Percentiles rank a stretch among this genome's conserved stretches.
Evolutionary conservation across 1,140 invertebrate genomes (phyloP).

Genomic region (Drosophila busckii): DNA sequence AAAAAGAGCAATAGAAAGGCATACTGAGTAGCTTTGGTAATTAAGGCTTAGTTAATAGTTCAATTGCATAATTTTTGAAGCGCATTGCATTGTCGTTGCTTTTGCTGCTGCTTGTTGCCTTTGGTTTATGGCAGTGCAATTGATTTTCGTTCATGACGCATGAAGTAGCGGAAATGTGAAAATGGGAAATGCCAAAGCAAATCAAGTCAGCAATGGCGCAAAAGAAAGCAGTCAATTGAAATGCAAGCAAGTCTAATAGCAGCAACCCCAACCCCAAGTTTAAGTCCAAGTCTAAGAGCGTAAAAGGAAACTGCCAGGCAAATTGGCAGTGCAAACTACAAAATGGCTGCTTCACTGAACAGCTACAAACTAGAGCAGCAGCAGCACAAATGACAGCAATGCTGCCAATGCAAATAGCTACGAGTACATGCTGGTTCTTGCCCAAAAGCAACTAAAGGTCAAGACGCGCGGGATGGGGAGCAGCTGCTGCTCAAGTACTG

Average conservation of each 20-base stretch:
- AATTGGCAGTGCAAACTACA: conserved; percentile 72
- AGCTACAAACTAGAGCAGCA: conserved; percentile 51
- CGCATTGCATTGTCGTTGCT: conserved; percentile 7
- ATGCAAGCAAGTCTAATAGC: conserved; percentile 31
- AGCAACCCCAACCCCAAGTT: conserved; percentile 17
- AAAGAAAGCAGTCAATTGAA: conserved; percentile 63
- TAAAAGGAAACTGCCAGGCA: conserved; percentile 47
- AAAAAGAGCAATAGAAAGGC: conserved; percentile 2
- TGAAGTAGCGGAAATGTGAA: conserved; percentile 50
- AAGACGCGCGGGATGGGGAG: conserved; percentile 9
- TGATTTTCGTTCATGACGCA: conserved; percentile 56
- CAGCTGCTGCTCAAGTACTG: conserved; percentile 31
- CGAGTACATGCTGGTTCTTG: background rate
- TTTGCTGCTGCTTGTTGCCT: background rate
- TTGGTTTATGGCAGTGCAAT: conserved; percentile 26
- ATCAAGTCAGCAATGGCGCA: conserved; percentile 34
- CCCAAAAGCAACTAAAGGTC: background rate
- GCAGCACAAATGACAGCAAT: background rate
- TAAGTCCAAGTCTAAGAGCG: conserved; percentile 39
- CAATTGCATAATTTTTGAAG: background rate
- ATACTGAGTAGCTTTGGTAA: conserved; percentile 9
- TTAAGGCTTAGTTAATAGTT: conserved; percentile 20
- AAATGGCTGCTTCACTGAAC: conserved; percentile 59
- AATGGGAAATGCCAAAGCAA: conserved; percentile 35
- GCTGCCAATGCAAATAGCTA: conserved; percentile 26